phyloP scores from a whole-genome alignment of 2,797 vertebrate genomes.

The Linurgus olivaceus region DNA sequence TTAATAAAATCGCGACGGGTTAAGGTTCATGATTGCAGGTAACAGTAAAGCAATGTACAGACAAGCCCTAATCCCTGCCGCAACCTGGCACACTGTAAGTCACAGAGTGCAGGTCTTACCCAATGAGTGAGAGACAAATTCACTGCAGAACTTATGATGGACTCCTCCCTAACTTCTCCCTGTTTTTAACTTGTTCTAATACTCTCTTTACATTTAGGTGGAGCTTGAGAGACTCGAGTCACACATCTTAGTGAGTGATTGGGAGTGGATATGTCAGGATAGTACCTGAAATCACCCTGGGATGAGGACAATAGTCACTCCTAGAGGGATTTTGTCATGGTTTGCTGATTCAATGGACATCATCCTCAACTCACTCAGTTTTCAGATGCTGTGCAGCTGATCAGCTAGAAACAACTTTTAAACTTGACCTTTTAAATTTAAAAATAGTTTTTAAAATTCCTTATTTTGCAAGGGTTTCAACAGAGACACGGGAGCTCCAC shows the following conservation, averaged over 20 bases:
- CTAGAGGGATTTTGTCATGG: background rate
- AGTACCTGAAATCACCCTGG: background rate
- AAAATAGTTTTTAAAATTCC: background rate
- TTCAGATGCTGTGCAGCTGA: background rate
- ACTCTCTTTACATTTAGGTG: background rate
- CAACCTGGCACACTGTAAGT: background rate
- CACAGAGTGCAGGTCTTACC: too few relatives aligned
- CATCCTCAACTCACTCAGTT: background rate
- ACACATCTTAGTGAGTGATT: background rate
- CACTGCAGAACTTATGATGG: fast-evolving
- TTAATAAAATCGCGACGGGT: background rate
- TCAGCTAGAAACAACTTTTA: background rate
- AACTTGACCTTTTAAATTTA: background rate
- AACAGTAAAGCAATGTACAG: background rate
- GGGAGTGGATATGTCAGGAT: background rate
- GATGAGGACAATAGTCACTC: background rate
- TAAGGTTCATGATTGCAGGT: background rate
- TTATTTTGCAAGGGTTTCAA: background rate
- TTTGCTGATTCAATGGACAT: background rate
- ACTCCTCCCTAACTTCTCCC: background rate
- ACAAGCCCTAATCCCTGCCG: background rate
- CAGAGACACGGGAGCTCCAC: too few relatives aligned
- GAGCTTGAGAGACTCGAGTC: background rate
- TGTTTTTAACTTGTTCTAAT: background rate
- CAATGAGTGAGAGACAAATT: background rate